Conservation (phyloP, 2,888 invertebrate species). For the Philopedon plagiatum region DNA sequence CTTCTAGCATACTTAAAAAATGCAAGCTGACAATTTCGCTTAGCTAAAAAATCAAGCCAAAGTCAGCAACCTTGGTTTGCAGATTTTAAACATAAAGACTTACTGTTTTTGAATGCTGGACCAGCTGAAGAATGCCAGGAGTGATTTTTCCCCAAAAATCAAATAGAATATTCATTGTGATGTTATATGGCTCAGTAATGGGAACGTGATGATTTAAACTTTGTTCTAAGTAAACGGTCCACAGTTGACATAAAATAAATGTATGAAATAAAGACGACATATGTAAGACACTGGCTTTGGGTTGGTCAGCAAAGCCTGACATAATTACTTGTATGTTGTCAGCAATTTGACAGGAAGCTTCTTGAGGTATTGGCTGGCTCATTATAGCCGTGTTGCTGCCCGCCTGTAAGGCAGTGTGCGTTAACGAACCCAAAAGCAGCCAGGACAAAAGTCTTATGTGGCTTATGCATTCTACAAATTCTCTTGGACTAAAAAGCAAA, state of each 20-base stretch:
- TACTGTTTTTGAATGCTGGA: slow-evolving; percentile 92
- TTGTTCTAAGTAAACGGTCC: slow-evolving; percentile 98
- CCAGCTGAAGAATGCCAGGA: slow-evolving; percentile 92
- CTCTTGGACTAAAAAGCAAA: slow-evolving; percentile 79
- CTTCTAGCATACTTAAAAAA: slow-evolving; percentile 94
- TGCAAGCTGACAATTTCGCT: slow-evolving; percentile 99
- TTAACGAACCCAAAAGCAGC: slow-evolving; percentile 95
- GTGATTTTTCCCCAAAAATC: slow-evolving; percentile 99
- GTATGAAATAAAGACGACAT: slow-evolving; percentile 98
- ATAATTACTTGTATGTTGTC: slow-evolving; percentile 98
- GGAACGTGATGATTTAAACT: slow-evolving; percentile 78
- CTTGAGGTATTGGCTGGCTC: slow-evolving; percentile 93
- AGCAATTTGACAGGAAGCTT: slow-evolving; percentile 96
- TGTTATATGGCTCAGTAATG: slow-evolving; percentile 80
- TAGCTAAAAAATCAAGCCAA: slow-evolving; percentile 73
- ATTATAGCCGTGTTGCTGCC: slow-evolving; percentile 67
- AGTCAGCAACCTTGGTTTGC: too few relatives aligned
- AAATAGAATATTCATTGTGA: slow-evolving; percentile 86
- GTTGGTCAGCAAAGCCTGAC: slow-evolving; percentile 96
- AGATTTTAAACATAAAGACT: slow-evolving; percentile 63
- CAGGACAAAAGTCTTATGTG: slow-evolving; percentile 96
- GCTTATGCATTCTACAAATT: slow-evolving; percentile 94
- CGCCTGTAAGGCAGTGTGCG: slow-evolving; percentile 83
- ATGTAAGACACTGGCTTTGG: slow-evolving; percentile 91
- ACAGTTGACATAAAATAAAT: slow-evolving; percentile 97